A percentile compares a stretch with the other conserved stretches of the same genome.
Conservation (phyloP, 2,797 vertebrate species). For the Onychomys leucogaster region DNA sequence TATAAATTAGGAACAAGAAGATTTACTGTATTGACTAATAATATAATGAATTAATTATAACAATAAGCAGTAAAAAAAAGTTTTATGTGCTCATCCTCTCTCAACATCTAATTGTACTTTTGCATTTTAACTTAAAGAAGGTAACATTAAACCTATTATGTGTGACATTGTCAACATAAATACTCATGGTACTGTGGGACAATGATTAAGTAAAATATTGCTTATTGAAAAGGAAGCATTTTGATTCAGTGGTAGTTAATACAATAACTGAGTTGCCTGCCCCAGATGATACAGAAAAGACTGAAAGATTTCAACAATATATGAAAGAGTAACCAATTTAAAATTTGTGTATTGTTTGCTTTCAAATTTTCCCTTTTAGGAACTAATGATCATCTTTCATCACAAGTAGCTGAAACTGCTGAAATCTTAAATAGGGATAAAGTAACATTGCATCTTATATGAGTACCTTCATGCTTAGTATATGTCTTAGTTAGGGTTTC, state of each 20-base stretch:
- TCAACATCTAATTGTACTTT: neutral
- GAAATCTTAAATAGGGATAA: neutral
- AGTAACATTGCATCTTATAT: neutral
- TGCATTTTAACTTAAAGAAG: neutral
- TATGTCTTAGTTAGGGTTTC: neutral
- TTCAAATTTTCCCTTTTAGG: neutral
- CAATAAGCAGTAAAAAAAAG: neutral
- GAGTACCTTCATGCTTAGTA: neutral
- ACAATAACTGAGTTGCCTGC: neutral
- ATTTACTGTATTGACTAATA: neutral
- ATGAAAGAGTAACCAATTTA: neutral
- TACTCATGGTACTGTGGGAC: neutral
- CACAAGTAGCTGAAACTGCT: neutral
- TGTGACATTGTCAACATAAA: neutral
- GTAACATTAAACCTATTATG: neutral
- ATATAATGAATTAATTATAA: neutral
- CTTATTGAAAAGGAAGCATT: neutral
- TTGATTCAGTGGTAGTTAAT: neutral
- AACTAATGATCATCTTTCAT: neutral
- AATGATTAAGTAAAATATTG: neutral
- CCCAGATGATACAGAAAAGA: neutral
- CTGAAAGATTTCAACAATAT: neutral
- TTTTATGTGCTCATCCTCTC: neutral
- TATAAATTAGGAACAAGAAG: neutral
- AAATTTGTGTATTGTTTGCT: neutral